A percentile compares a stretch with the other conserved stretches of the same genome.
Conservation (phyloP, 2,113 vertebrate genomes). For the Hippolais icterina region DNA sequence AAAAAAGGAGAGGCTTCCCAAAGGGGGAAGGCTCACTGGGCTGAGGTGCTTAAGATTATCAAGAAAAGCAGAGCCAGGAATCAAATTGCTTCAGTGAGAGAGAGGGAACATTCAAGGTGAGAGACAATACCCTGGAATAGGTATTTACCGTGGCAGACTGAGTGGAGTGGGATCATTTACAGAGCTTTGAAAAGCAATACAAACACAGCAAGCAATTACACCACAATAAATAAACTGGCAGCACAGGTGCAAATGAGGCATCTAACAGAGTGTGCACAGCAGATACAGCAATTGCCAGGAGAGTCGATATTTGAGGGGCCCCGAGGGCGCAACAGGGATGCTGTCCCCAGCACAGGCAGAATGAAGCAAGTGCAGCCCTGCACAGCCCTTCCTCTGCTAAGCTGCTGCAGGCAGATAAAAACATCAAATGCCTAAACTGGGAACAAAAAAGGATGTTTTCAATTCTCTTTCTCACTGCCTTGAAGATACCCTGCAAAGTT, state of each 20-base stretch:
- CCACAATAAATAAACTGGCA: conserved; percentile 31
- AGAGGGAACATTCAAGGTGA: conserved; percentile 25
- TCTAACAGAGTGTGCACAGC: background rate
- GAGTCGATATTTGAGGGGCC: background rate
- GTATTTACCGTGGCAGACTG: background rate
- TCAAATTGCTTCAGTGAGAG: background rate
- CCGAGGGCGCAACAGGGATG: background rate
- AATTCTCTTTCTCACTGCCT: background rate
- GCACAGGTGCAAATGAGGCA: background rate
- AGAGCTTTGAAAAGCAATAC: conserved; percentile 17
- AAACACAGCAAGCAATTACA: conserved; percentile 35
- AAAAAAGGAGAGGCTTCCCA: background rate
- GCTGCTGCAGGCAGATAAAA: background rate
- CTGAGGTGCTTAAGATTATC: background rate
- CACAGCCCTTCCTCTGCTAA: background rate
- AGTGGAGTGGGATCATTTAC: background rate
- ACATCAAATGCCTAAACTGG: background rate
- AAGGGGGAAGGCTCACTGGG: background rate
- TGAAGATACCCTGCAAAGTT: background rate
- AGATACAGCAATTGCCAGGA: background rate
- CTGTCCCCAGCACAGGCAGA: rapidly evolving
- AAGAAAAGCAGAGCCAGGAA: background rate
- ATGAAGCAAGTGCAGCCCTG: background rate
- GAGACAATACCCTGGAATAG: background rate
- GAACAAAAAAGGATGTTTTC: background rate